Conservation (phyloP, 1,140 invertebrate genomes). For the Danaus plexippus region DNA sequence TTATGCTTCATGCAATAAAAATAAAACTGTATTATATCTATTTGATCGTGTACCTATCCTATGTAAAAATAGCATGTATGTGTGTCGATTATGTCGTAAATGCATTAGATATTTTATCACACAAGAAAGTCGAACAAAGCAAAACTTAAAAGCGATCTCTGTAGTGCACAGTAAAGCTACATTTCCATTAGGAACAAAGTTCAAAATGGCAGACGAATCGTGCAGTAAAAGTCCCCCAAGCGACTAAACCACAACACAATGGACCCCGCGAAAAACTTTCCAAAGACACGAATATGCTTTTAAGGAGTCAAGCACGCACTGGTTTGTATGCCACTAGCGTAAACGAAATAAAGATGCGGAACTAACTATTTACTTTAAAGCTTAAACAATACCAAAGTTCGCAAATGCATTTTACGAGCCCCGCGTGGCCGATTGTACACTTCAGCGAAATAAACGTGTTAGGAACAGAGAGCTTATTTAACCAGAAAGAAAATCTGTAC, state of each 20-base stretch:
- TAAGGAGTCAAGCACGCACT: conserved; percentile 28
- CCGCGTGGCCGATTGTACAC: conserved; percentile 14
- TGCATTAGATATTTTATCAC: too few species aligned
- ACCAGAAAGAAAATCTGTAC: too few species aligned
- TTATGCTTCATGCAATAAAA: too few species aligned
- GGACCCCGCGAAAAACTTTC: conserved; percentile 32
- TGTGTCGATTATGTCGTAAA: too few species aligned
- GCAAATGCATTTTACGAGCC: conserved; percentile 21
- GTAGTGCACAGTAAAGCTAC: too few species aligned
- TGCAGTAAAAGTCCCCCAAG: background rate
- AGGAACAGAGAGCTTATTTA: background rate
- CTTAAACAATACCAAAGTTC: conserved; percentile 13
- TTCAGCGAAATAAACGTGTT: conserved; percentile 11
- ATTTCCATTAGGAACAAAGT: too few species aligned
- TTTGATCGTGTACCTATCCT: too few species aligned
- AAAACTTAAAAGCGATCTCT: too few species aligned
- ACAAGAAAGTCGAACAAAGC: too few species aligned
- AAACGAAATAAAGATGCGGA: conserved; percentile 20
- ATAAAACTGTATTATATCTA: too few species aligned
- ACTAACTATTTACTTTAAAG: conserved; percentile 24
- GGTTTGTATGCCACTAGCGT: conserved; percentile 18
- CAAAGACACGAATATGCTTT: conserved; percentile 35
- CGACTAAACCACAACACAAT: conserved; percentile 10
- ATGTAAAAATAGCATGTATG: too few species aligned
- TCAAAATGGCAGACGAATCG: too few species aligned